Base-by-base conservation (phyloP, 2,113 vertebrate species). In the Cheirogaleus medius region DNA sequence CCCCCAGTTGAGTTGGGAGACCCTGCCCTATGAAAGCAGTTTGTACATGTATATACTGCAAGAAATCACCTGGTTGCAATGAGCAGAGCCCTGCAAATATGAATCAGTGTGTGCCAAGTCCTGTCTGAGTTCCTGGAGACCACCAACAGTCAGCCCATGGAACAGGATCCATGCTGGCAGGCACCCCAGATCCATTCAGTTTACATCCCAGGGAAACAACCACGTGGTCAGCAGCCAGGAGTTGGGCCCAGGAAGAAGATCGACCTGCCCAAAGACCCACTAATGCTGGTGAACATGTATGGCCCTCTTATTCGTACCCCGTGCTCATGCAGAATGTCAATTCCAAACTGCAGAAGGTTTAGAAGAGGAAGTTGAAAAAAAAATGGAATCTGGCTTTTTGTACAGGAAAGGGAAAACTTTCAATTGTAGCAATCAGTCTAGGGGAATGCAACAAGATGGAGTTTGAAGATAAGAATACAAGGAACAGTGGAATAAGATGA, bases 321-420 rank as follows among this genome's bases (percentile, higher is more conserved):
- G 94, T 77, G 4, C 58, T 88, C 78, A 39, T 25, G 11, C n/a
- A 91, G 56, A 93, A 83, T 37, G 69, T 78, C 90, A 77, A 32
- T 3, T 85, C n/a, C 90, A 71, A 74, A 77, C 54, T 86, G 76
- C 42, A 18, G 47, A 42, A 80, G 54, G 64, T 87, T 92, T 85
- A 60, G n/a, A 94, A n/a, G 68, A 97, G 42, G 77, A 95, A 90
- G 78, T 77, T 82, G 56, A 95, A 96, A 97, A 91, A 91, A 97
- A 94, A 87, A 63, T 81, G 69, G 96, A 97, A 87, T 94, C 87
- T 94, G 83, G 47, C 64, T 81, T 74, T 92, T 82, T 87, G 29
- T 80, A 73, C 34, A 80, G 52, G 74, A 94, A 95, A 42, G 4
- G 54, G 39, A 34, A 92, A 85, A 92, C 54, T 92, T 96, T 81